Evolutionary conservation across 2,113 vertebrate genomes (phyloP).

Genomic region (Pseudopodoces humilis): DNA sequence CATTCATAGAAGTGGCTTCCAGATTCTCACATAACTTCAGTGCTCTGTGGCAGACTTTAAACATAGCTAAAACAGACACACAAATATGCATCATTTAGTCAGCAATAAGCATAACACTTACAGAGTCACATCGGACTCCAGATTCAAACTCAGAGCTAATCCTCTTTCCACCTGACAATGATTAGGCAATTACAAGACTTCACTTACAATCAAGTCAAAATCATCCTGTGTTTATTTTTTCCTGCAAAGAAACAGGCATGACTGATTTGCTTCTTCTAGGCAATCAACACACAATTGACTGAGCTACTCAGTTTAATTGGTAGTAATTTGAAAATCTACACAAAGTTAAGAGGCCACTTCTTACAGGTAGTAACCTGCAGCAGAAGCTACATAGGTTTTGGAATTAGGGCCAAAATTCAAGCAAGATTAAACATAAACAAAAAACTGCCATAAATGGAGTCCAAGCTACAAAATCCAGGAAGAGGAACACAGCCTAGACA

Average conservation of each 20-base stretch:
- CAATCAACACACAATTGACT: neutral
- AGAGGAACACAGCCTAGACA: neutral
- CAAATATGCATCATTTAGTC: neutral
- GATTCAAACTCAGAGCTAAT: neutral
- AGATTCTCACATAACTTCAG: neutral
- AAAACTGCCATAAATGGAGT: accelerated
- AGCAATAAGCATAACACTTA: neutral
- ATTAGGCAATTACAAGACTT: constrained; percentile 33
- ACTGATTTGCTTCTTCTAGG: neutral
- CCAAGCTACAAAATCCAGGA: neutral
- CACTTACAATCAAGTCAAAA: neutral
- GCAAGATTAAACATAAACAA: neutral
- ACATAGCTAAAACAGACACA: neutral
- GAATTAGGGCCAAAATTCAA: neutral
- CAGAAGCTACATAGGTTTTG: neutral
- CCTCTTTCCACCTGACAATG: constrained; percentile 47
- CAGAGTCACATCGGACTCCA: neutral
- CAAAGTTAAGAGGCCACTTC: neutral
- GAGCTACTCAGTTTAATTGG: neutral
- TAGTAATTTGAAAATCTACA: neutral
- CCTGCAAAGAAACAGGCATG: neutral
- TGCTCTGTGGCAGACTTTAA: neutral
- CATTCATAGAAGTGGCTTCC: neutral
- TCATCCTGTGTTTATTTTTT: neutral
- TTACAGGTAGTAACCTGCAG: neutral